phyloP scores from a whole-genome alignment of 1,140 invertebrate species.

The Trypoxylus dichotomus region DNA sequence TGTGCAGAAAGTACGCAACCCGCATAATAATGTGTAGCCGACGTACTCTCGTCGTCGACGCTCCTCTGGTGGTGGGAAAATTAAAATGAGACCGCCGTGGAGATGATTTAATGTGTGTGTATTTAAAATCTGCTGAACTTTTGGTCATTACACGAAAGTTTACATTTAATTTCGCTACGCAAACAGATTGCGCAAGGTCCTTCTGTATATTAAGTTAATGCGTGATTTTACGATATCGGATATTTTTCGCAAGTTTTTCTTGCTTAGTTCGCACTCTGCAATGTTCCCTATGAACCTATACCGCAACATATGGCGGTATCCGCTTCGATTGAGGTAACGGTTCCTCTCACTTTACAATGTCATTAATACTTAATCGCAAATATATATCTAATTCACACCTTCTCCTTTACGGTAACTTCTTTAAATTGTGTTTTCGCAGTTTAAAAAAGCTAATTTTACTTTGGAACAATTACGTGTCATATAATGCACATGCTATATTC shows the following conservation, averaged over 20 bases:
- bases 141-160: constrained; percentile 13
- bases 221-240: not conserved
- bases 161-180: constrained; percentile 20
- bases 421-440: no score
- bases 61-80: not conserved
- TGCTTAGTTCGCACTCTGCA: not conserved
- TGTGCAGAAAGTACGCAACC: not conserved
- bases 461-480: no score
- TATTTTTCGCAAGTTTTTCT: not conserved
- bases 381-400: no score
- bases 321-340: no score
- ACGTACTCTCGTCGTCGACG: not conserved
- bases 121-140: constrained; percentile 22
- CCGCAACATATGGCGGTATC: no score
- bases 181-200: constrained; percentile 15
- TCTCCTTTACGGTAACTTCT: no score
- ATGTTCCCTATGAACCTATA: not conserved
- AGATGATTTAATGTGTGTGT: constrained; percentile 22
- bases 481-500: no score
- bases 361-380: no score
- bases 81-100: not conserved
- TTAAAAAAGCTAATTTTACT: no score
- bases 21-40: constrained; percentile 10
- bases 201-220: not conserved
- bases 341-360: no score